A percentile compares a stretch with the other conserved stretches of the same genome.
Conservation (phyloP, 2,113 vertebrate species). For the Cnemophilus loriae region DNA sequence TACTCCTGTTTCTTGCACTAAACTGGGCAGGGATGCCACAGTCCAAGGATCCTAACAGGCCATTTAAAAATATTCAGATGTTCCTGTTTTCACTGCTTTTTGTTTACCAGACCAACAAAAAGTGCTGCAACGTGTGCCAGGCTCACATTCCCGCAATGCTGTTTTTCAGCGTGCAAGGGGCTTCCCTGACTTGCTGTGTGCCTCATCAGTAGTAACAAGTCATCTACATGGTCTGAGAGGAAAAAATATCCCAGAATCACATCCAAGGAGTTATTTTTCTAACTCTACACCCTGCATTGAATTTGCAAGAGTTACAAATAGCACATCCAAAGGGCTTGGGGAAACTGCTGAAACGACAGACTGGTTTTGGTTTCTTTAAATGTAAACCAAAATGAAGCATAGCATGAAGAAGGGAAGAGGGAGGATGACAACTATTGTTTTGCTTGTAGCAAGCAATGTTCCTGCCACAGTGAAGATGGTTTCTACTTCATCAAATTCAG, state of each 20-base stretch:
- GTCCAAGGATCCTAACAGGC: not conserved
- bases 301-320: not conserved
- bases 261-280: not conserved
- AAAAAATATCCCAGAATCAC: not conserved
- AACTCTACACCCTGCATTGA: accelerated
- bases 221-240: not conserved
- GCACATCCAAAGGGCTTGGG: not conserved
- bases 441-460: not conserved
- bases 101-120: not conserved
- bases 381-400: not conserved
- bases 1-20: not conserved
- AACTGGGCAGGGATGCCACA: not conserved
- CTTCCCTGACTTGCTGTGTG: not conserved
- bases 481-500: not conserved
- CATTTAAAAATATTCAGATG: not conserved
- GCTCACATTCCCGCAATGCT: not conserved
- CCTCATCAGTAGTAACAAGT: not conserved
- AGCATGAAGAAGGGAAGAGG: not conserved
- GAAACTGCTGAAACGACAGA: not conserved
- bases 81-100: not conserved
- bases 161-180: not conserved
- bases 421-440: not conserved
- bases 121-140: not conserved
- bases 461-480: not conserved
- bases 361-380: not conserved